A percentile compares a stretch with the other conserved stretches of the same genome.
These are phyloP conservation scores for Platycercus adscitus DNA, from an alignment of 2,113 vertebrate species.

Conservation along the genomic window DNA sequence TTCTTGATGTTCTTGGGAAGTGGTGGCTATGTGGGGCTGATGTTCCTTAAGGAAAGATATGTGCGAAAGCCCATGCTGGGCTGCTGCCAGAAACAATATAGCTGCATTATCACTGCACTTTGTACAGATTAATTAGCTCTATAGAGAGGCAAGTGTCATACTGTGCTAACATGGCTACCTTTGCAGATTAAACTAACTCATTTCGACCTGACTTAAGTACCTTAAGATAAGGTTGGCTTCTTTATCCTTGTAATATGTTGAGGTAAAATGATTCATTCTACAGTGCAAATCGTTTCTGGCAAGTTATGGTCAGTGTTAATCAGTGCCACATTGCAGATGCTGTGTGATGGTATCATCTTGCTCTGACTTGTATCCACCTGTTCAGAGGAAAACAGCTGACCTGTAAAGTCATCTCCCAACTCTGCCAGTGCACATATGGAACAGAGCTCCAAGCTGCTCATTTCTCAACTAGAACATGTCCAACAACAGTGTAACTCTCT, in stretches of 20 bases:
- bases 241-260: background rate
- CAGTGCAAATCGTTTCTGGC: background rate
- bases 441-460: background rate
- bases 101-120: background rate
- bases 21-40: background rate
- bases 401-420: background rate
- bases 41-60: background rate
- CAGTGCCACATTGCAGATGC: background rate
- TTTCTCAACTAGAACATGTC: background rate
- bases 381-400: slow-evolving; percentile 27
- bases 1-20: background rate
- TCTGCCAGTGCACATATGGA: slow-evolving; percentile 1
- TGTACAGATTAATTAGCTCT: slow-evolving; percentile 23
- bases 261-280: background rate
- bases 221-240: background rate
- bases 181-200: background rate
- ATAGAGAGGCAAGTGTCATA: background rate
- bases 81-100: slow-evolving; percentile 22
- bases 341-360: background rate
- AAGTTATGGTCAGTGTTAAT: slow-evolving; percentile 36
- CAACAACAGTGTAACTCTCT: background rate
- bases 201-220: background rate
- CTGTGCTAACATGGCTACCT: background rate
- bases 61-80: background rate
- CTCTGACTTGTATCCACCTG: slow-evolving; percentile 27